phyloP scores from a whole-genome alignment of 1,140 invertebrate species.

The Philotrypesis tridentata region DNA sequence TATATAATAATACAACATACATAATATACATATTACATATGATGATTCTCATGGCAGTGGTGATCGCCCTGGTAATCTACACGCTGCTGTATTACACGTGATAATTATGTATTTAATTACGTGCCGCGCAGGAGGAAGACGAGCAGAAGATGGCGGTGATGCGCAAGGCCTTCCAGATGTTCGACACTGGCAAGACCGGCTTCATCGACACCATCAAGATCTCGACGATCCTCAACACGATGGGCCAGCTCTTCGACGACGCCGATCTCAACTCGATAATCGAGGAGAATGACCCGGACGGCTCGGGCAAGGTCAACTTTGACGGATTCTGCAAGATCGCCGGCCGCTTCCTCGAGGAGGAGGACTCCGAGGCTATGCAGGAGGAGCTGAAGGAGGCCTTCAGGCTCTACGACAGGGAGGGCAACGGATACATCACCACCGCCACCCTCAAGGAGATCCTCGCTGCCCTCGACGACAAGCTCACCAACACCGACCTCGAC shows the following conservation, averaged over 20 bases:
- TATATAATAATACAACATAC: too few relatives aligned
- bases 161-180: conserved; percentile 95
- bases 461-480: conserved; percentile 91
- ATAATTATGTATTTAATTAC: too few relatives aligned
- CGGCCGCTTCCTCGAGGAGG: conserved; percentile 91
- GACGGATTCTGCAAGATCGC: conserved; percentile 94
- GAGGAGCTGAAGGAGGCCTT: conserved; percentile 96
- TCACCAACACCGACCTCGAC: conserved; percentile 87
- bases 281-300: conserved; percentile 88
- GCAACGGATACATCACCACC: conserved; percentile 95
- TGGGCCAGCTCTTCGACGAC: conserved; percentile 94
- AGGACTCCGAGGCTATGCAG: conserved; percentile 94
- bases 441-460: conserved; percentile 92
- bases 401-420: conserved; percentile 86
- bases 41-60: conserved; percentile 33
- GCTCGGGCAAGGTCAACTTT: conserved; percentile 92
- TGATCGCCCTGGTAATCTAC: conserved; percentile 28
- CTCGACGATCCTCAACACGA: conserved; percentile 93
- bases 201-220: conserved; percentile 93
- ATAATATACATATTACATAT: too few relatives aligned
- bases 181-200: conserved; percentile 91
- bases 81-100: conserved; percentile 34
- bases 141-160: conserved; percentile 90
- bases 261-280: conserved; percentile 88
- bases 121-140: conserved; percentile 84